These are phyloP conservation scores for Axis porcinus DNA, from an alignment of 2,113 vertebrate genomes.

Conservation along the genomic window DNA sequence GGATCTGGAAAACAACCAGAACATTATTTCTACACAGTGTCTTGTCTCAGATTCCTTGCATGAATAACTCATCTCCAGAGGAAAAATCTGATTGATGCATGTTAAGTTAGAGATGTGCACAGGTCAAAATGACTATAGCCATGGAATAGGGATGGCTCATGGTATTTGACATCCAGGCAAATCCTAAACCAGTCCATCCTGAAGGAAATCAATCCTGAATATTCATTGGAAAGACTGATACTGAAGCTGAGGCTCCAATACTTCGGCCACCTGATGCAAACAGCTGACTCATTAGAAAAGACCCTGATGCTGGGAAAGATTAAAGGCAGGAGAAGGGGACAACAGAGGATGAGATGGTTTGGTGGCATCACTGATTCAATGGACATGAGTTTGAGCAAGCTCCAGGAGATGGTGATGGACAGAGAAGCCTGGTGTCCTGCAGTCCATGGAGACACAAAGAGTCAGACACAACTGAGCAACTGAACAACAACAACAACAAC, in stretches of 20 bases:
- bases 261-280: not conserved
- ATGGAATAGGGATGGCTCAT: accelerated
- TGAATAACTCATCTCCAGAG: not conserved
- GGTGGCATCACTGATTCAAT: not conserved
- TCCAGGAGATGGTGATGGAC: not conserved
- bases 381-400: not conserved
- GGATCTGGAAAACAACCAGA: not conserved
- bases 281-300: not conserved
- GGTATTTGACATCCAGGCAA: not conserved
- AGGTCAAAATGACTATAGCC: not conserved
- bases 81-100: not conserved
- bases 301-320: not conserved
- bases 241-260: not conserved
- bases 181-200: not conserved
- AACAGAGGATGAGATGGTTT: not conserved
- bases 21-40: not conserved
- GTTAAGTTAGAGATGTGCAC: not conserved
- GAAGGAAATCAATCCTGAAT: not conserved
- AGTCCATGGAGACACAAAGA: not conserved
- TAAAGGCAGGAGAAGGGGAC: not conserved
- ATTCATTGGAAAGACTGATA: not conserved
- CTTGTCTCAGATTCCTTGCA: not conserved
- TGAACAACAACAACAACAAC: not conserved
- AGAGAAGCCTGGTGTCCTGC: accelerated
- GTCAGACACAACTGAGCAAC: not conserved